These are phyloP conservation scores for Drosophila mimetica DNA, from an alignment of 2,888 invertebrate genomes.

Conservation along the genomic window DNA sequence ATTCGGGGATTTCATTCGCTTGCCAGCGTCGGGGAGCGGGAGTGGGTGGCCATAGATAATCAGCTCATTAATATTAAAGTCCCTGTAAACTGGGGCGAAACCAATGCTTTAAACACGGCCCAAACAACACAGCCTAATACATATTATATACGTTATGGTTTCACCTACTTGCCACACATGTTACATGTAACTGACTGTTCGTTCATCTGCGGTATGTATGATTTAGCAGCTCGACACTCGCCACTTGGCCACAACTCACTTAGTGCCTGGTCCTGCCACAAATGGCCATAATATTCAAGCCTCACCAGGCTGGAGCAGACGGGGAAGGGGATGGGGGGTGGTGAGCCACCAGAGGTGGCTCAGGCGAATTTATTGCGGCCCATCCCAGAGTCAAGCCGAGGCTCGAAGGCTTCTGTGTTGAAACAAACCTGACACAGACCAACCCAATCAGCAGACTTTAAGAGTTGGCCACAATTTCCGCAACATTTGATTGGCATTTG, in stretches of 20 bases:
- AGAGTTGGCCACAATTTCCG: slow-evolving; percentile 71
- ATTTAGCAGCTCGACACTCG: slow-evolving; percentile 61
- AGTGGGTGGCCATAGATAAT: slow-evolving; percentile 1
- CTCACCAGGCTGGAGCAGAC: slow-evolving; percentile 7
- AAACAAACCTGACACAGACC: slow-evolving; percentile 48
- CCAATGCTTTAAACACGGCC: slow-evolving; percentile 12
- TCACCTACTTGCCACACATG: slow-evolving; percentile 23
- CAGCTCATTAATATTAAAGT: slow-evolving; percentile 21
- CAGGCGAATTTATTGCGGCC: slow-evolving; percentile 58
- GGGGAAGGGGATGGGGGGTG: too few species aligned
- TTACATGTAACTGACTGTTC: slow-evolving; percentile 23
- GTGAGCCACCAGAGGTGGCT: slow-evolving; percentile 8
- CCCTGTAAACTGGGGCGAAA: slow-evolving; percentile 5
- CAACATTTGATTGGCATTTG: slow-evolving; percentile 60
- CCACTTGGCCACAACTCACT: slow-evolving; percentile 74
- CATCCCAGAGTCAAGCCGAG: slow-evolving; percentile 12
- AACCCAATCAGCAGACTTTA: slow-evolving; percentile 62
- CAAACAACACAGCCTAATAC: slow-evolving; percentile 10
- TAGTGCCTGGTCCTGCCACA: slow-evolving; percentile 61
- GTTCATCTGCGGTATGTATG: slow-evolving; percentile 44
- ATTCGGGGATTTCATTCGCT: slow-evolving; percentile 10
- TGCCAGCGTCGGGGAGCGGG: background rate
- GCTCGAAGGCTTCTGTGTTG: slow-evolving; percentile 22
- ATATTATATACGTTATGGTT: slow-evolving; percentile 16
- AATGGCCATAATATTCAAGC: slow-evolving; percentile 59